Percentiles rank a stretch among this genome's conserved stretches.
These are phyloP conservation scores for Drepana falcataria DNA, from an alignment of 2,888 invertebrate species.

Conservation along the genomic window DNA sequence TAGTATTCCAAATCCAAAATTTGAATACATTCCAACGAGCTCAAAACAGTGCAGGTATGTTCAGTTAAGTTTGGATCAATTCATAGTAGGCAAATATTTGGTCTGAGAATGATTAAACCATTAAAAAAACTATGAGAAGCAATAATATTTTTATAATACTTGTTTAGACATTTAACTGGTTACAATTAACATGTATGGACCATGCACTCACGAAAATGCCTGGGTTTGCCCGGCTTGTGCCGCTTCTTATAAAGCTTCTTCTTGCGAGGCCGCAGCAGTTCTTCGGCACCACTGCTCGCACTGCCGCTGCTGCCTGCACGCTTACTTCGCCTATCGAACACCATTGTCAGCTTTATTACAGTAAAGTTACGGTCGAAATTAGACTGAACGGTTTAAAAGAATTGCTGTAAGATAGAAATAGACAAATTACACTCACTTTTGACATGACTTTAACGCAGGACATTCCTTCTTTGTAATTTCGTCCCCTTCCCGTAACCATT, in stretches of 20 bases:
- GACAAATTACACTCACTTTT: constrained; percentile 54
- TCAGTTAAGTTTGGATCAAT: no score
- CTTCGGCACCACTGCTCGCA: constrained; percentile 71
- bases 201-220: constrained; percentile 71
- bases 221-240: constrained; percentile 73
- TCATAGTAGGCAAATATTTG: no score
- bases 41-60: no score
- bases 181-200: constrained; percentile 26
- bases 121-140: no score
- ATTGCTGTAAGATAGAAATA: background rate
- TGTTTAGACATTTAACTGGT: constrained; percentile 17
- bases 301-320: constrained; percentile 73
- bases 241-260: constrained; percentile 82
- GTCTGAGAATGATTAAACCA: no score
- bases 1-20: no score
- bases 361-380: background rate
- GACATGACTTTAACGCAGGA: constrained; percentile 63
- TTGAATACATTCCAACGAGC: no score
- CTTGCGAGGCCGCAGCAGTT: constrained; percentile 72
- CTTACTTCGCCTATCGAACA: constrained; percentile 50
- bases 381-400: background rate
- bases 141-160: no score
- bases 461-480: constrained; percentile 68
- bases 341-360: background rate
- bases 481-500: constrained; percentile 74